Evolutionary conservation across 2,113 vertebrate species (phyloP).

Genomic region (Machaerirhynchus nigripectus): DNA sequence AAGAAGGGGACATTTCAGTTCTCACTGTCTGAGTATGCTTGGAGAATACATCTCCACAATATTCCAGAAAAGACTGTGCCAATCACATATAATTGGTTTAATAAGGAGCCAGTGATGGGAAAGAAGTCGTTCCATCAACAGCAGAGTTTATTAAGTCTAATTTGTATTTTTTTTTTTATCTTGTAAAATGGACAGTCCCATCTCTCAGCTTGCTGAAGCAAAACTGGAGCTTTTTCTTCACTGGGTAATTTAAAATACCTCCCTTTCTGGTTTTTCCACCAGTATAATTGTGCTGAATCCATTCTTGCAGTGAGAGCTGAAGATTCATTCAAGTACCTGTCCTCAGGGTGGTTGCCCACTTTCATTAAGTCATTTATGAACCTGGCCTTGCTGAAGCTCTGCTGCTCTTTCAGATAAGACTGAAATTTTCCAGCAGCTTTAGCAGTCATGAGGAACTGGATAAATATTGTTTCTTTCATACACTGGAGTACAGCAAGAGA

Average conservation of each 20-base stretch:
- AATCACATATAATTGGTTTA: background rate
- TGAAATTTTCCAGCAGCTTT: background rate
- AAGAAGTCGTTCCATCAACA: background rate
- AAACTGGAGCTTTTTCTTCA: background rate
- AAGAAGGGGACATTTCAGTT: background rate
- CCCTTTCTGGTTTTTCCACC: background rate
- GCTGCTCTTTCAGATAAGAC: background rate
- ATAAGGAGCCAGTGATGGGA: background rate
- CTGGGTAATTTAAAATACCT: background rate
- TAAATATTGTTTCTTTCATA: background rate
- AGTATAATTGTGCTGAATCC: background rate
- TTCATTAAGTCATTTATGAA: background rate
- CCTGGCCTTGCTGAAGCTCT: background rate
- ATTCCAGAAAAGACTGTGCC: background rate
- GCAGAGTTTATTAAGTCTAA: background rate
- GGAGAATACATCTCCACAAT: background rate
- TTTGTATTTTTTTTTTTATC: background rate
- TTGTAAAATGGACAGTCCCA: background rate
- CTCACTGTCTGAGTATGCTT: background rate
- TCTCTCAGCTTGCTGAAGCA: accelerated
- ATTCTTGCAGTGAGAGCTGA: background rate
- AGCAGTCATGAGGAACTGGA: background rate
- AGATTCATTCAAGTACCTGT: background rate
- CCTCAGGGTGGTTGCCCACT: background rate
- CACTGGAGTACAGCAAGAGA: background rate